Percentiles rank a stretch among this genome's conserved stretches.
Conservation (phyloP, 2,797 vertebrate species). For the Betta splendens region DNA sequence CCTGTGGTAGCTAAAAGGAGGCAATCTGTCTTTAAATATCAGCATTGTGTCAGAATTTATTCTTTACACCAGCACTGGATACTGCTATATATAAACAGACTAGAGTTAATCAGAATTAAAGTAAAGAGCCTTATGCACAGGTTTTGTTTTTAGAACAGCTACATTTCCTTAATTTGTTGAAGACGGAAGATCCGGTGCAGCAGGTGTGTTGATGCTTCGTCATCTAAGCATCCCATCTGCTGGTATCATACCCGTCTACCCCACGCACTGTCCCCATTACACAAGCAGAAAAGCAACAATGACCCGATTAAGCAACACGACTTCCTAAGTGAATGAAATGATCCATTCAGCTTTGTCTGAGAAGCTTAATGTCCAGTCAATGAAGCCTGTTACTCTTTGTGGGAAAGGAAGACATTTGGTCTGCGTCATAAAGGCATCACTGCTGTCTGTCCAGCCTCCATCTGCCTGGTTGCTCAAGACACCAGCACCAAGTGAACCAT, state of each 20-base stretch:
- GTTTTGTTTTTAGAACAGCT: too few species aligned
- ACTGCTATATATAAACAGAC: background rate
- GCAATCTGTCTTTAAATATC: constrained; percentile 45
- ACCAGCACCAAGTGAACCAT: too few species aligned
- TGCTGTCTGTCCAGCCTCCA: constrained; percentile 7
- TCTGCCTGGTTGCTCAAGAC: constrained; percentile 23
- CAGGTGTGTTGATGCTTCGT: constrained; percentile 33
- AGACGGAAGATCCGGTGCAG: constrained; percentile 17
- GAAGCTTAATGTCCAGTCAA: constrained; percentile 26
- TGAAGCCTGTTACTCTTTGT: constrained; percentile 18
- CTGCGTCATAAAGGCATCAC: constrained; percentile 30
- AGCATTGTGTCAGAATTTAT: constrained; percentile 29
- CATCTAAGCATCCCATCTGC: constrained; percentile 47
- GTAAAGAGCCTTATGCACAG: too few species aligned
- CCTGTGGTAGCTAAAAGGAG: constrained; percentile 45
- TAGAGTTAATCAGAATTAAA: background rate
- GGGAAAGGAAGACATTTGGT: constrained; percentile 9
- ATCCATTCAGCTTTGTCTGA: constrained; percentile 34
- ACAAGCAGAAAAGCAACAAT: too few species aligned
- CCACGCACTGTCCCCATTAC: constrained; percentile 4
- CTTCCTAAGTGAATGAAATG: constrained; percentile 15
- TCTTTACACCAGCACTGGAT: constrained; percentile 16
- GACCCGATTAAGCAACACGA: background rate
- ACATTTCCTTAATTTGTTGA: too few species aligned
- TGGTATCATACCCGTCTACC: background rate